These are phyloP conservation scores for Forbesichthys papilliferus DNA, from an alignment of 2,113 vertebrate species.

Conservation along the genomic window DNA sequence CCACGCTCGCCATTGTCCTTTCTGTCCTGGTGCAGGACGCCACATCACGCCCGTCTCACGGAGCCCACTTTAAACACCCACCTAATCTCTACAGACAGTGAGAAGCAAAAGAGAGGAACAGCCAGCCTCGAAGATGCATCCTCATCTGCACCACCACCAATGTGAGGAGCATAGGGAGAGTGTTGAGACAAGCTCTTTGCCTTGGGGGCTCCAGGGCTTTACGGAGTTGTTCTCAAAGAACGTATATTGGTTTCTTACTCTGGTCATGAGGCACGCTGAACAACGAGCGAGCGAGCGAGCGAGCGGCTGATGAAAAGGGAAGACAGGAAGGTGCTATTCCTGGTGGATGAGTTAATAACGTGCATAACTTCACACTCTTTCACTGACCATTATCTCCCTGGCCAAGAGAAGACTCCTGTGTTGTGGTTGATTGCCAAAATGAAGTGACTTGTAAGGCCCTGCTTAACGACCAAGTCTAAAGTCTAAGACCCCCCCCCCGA, in stretches of 20 bases:
- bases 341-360: constrained; percentile 42
- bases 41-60: constrained; percentile 21
- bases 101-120: constrained; percentile 5
- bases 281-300: background rate
- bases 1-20: constrained; percentile 6
- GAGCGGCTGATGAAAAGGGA: constrained; percentile 19
- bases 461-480: constrained; percentile 42
- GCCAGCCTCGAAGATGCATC: background rate
- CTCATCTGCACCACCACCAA: background rate
- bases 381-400: constrained; percentile 36
- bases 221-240: background rate
- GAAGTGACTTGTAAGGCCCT: constrained; percentile 38
- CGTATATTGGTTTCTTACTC: constrained; percentile 47
- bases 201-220: no score
- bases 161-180: no score
- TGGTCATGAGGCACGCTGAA: constrained; percentile 24
- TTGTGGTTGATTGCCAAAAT: constrained; percentile 44
- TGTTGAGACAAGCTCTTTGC: background rate
- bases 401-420: constrained; percentile 20
- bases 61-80: constrained; percentile 5
- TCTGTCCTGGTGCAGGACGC: background rate
- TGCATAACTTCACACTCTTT: constrained; percentile 55
- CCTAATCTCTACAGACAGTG: constrained; percentile 16
- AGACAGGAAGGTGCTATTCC: constrained; percentile 23
- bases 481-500: background rate